These are phyloP conservation scores for Araneus ventricosus DNA, from an alignment of 1,140 invertebrate genomes.

Conservation along the genomic window DNA sequence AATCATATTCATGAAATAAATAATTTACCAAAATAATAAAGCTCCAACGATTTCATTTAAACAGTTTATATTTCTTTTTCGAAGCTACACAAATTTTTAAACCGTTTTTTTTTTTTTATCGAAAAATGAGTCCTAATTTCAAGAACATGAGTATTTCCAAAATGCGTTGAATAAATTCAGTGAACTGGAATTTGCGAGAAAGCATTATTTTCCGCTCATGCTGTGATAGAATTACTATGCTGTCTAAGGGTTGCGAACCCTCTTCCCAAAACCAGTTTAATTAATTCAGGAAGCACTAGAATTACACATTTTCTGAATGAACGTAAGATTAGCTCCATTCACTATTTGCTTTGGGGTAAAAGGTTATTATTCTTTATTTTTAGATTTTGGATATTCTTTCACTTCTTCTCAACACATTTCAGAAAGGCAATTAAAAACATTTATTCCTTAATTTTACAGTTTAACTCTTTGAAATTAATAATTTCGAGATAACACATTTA, in stretches of 20 bases:
- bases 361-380: not conserved
- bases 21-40: too few species aligned
- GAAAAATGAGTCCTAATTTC: too few species aligned
- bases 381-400: not conserved
- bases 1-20: too few species aligned
- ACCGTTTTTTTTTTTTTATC: too few species aligned
- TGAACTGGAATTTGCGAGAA: not conserved
- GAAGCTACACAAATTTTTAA: too few species aligned
- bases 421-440: not conserved
- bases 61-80: too few species aligned
- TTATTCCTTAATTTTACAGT: too few species aligned
- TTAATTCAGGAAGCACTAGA: slow-evolving; percentile 52
- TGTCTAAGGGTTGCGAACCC: slow-evolving; percentile 14
- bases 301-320: slow-evolving; percentile 41
- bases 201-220: not conserved
- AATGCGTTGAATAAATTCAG: not conserved
- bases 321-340: slow-evolving; percentile 38
- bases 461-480: too few species aligned
- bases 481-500: too few species aligned
- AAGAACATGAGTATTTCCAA: too few species aligned
- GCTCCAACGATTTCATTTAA: too few species aligned
- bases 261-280: slow-evolving; percentile 44
- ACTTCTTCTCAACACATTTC: not conserved
- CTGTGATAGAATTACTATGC: not conserved
- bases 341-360: slow-evolving; percentile 1